Conservation (phyloP, 2,888 invertebrate species). For the Erannis defoliaria region DNA sequence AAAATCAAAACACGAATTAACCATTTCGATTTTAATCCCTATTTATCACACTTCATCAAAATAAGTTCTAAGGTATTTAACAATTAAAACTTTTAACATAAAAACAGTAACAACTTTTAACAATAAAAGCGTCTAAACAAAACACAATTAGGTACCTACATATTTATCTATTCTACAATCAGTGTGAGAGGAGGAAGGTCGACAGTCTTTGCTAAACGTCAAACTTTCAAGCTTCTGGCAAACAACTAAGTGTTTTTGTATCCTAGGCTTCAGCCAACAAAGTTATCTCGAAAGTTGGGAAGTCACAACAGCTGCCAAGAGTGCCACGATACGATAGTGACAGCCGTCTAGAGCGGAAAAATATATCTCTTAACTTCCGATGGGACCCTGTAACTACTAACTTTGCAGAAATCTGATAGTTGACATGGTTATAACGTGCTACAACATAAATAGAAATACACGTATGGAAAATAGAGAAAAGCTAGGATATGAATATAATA, state of each 20-base stretch:
- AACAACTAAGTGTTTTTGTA: slow-evolving; percentile 19
- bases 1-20: too few relatives aligned
- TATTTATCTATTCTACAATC: not conserved
- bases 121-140: too few relatives aligned
- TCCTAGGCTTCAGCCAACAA: slow-evolving; percentile 27
- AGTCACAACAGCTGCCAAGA: slow-evolving; percentile 24
- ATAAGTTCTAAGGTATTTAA: too few relatives aligned
- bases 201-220: slow-evolving; percentile 9
- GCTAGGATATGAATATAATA: not conserved
- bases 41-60: too few relatives aligned
- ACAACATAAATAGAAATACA: not conserved
- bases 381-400: slow-evolving; percentile 9
- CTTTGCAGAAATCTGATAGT: slow-evolving; percentile 16
- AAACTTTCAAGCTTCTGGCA: slow-evolving; percentile 35
- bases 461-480: not conserved
- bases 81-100: too few relatives aligned
- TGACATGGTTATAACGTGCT: not conserved
- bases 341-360: slow-evolving; percentile 18
- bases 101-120: not conserved
- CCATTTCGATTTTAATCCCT: too few relatives aligned
- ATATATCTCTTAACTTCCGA: slow-evolving; percentile 25
- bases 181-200: not conserved
- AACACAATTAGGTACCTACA: not conserved
- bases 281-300: slow-evolving; percentile 20
- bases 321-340: slow-evolving; percentile 21